These are phyloP conservation scores for Aspidoscelis tigris DNA, from an alignment of 2,113 vertebrate species.

Conservation along the genomic window DNA sequence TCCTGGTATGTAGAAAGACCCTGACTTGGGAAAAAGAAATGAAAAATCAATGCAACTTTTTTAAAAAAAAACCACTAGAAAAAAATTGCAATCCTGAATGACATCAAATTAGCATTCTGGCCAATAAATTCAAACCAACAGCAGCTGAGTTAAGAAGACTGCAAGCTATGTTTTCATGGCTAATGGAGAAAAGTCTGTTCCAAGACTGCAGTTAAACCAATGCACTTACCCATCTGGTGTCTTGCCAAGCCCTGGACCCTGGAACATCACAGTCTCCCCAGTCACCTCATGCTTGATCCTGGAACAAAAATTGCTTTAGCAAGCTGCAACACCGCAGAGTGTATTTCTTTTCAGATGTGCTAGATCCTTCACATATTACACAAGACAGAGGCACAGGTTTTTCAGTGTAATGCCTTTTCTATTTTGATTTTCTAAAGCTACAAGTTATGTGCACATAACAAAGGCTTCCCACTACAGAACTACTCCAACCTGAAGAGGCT, in stretches of 20 bases:
- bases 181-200: not conserved
- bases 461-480: not conserved
- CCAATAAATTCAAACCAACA: not conserved
- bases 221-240: conserved; percentile 92
- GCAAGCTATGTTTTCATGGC: not conserved
- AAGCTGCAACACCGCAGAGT: not conserved
- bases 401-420: not conserved
- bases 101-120: conserved; percentile 20
- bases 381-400: not conserved
- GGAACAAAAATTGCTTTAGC: not conserved
- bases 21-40: conserved; percentile 81
- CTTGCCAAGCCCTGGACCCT: conserved; percentile 90
- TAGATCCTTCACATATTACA: not conserved
- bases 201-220: not conserved
- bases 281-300: conserved; percentile 91
- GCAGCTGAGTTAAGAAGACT: not conserved
- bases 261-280: conserved; percentile 94
- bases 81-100: not conserved
- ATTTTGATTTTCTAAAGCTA: not conserved
- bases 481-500: not conserved
- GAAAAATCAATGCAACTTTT: conserved; percentile 27
- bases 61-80: not conserved
- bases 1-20: conserved; percentile 97
- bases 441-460: not conserved
- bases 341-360: not conserved